Evolutionary conservation across 2,113 vertebrate species (phyloP).

Genomic region (Gobio gobio): DNA sequence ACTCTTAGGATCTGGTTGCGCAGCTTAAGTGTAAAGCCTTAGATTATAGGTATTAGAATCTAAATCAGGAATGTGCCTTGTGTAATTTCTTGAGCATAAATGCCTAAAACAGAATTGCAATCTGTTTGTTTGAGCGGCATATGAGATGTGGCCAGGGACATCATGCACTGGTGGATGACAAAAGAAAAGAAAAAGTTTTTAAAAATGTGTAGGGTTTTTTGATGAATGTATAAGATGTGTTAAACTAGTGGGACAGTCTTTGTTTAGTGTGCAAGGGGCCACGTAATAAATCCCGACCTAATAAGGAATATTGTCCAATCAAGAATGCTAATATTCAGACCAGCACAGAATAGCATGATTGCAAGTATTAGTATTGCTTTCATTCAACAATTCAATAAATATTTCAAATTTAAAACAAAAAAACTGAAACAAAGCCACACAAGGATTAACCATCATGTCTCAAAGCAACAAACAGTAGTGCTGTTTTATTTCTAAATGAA

Average conservation of each 20-base stretch:
- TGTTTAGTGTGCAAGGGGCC: too few relatives aligned
- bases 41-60: not conserved
- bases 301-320: not conserved
- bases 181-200: not conserved
- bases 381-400: not conserved
- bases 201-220: too few relatives aligned
- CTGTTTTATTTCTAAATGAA: not conserved
- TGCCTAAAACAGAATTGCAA: not conserved
- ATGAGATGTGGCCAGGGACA: not conserved
- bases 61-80: not conserved
- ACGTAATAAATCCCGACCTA: not conserved
- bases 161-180: not conserved
- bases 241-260: not conserved
- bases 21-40: conserved; percentile 5
- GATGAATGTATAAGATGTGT: too few relatives aligned
- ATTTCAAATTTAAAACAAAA: not conserved
- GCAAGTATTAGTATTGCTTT: not conserved
- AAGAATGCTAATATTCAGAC: not conserved
- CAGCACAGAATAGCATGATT: not conserved
- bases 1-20: conserved; percentile 64
- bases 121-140: not conserved
- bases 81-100: conserved; percentile 7
- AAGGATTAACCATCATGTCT: not conserved
- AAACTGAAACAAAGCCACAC: not conserved
- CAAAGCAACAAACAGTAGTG: not conserved